Percentiles rank a stretch among this genome's conserved stretches.
Evolutionary conservation across 2,888 invertebrate genomes (phyloP).

Genomic region (Chloromyia formosa): DNA sequence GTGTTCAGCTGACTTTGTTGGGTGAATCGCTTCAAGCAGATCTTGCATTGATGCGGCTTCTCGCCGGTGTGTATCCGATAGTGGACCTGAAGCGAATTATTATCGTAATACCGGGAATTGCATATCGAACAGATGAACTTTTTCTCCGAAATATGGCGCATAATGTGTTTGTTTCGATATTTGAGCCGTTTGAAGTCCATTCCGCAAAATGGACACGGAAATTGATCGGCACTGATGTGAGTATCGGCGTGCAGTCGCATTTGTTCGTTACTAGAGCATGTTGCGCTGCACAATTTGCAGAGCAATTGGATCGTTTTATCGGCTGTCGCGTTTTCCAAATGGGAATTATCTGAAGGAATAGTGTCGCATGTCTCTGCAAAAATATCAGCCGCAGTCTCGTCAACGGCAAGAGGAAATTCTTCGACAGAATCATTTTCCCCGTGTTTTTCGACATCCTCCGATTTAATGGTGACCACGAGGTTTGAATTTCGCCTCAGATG

Average conservation of each 20-base stretch:
- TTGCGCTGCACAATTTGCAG: neutral
- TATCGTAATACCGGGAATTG: conserved; percentile 28
- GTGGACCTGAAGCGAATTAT: conserved; percentile 10
- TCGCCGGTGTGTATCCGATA: conserved; percentile 37
- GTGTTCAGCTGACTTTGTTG: conserved; percentile 35
- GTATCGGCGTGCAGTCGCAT: neutral
- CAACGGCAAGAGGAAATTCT: no score
- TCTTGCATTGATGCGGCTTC: conserved; percentile 42
- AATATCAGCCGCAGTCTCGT: no score
- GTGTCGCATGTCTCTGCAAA: neutral
- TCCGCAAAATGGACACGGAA: conserved; percentile 52
- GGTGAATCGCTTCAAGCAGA: conserved; percentile 36
- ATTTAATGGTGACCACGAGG: conserved; percentile 34
- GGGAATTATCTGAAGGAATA: neutral
- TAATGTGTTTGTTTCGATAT: conserved; percentile 42
- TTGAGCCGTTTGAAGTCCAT: conserved; percentile 26
- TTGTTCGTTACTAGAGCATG: neutral
- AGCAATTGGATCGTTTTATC: neutral
- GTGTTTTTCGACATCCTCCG: neutral
- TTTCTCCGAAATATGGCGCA: conserved; percentile 36
- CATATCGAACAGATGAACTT: conserved; percentile 27
- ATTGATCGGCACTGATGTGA: neutral
- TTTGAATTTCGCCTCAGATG: conserved; percentile 52
- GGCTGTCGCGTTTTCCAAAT: neutral
- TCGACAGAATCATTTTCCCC: neutral